These are phyloP conservation scores for Dipodomys spectabilis DNA, from an alignment of 2,113 vertebrate species.

Conservation along the genomic window DNA sequence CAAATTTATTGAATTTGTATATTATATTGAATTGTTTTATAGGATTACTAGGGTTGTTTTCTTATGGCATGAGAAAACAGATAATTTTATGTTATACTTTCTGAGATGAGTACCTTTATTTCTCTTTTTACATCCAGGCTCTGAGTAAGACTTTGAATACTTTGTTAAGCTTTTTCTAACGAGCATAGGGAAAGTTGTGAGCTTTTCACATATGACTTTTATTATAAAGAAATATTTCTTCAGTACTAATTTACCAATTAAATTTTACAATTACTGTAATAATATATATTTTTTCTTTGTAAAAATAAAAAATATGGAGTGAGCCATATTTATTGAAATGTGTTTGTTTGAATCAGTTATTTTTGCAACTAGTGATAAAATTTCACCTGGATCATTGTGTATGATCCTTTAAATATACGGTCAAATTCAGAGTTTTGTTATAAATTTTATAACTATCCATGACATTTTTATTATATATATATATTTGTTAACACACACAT, in stretches of 20 bases:
- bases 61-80: neutral
- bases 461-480: too few relatives aligned
- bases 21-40: neutral
- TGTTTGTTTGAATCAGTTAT: too few relatives aligned
- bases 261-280: too few relatives aligned
- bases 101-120: neutral
- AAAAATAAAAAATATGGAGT: too few relatives aligned
- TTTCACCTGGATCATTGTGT: neutral
- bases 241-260: too few relatives aligned
- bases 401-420: neutral
- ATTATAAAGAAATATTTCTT: neutral
- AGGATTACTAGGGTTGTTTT: neutral
- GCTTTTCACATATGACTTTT: neutral
- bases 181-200: neutral
- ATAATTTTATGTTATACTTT: neutral
- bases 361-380: neutral
- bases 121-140: neutral
- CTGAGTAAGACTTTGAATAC: too few relatives aligned
- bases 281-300: too few relatives aligned
- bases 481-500: too few relatives aligned
- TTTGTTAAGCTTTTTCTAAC: neutral
- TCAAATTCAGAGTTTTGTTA: too few relatives aligned
- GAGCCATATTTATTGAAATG: neutral
- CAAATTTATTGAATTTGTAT: neutral
- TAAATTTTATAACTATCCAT: too few relatives aligned